A percentile compares a stretch with the other conserved stretches of the same genome.
phyloP scores from a whole-genome alignment of 1,140 invertebrate species.

The Pentalonia nigronervosa region DNA sequence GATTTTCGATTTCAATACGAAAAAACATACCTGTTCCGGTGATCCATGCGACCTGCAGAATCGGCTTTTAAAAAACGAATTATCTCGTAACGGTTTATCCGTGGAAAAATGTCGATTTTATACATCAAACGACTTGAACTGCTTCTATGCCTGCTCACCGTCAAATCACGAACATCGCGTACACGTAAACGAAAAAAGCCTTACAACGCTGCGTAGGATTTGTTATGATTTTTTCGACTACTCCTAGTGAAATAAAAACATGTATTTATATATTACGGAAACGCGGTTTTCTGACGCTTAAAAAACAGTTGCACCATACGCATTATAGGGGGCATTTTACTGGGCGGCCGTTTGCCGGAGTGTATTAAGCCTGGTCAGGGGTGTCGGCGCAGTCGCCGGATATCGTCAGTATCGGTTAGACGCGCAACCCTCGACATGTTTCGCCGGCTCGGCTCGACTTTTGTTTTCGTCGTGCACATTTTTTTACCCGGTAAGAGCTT shows the following conservation, averaged over 20 bases:
- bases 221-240: neutral
- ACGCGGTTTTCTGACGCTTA: neutral
- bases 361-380: constrained; percentile 54
- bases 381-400: constrained; percentile 57
- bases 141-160: neutral
- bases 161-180: neutral
- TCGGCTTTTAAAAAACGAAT: neutral
- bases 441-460: constrained; percentile 29
- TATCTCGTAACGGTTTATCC: neutral
- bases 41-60: neutral
- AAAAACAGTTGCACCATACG: neutral
- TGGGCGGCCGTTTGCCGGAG: neutral
- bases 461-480: constrained; percentile 24
- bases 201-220: neutral
- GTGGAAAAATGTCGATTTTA: neutral
- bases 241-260: no score
- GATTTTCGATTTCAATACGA: neutral
- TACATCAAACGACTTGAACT: neutral
- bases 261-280: no score
- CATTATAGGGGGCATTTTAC: neutral
- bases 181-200: neutral
- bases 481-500: constrained; percentile 33
- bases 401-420: constrained; percentile 56
- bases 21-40: neutral
- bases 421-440: constrained; percentile 57